phyloP scores from a whole-genome alignment of 2,113 vertebrate genomes.

The Bos taurus region ARS-UCD2.0 NC_037338.1:91959001-91959500 shows the following conservation, averaged over 20 bases:
- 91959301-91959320: neutral
- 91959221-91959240: neutral
- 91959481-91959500: neutral
- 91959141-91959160: too few relatives aligned
- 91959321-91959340: rapidly evolving
- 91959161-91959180: too few relatives aligned
- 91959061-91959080: neutral
- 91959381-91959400: neutral
- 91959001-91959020: neutral
- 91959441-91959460: neutral
- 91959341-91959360: rapidly evolving
- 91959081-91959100: neutral
- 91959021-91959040: neutral
- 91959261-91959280: neutral
- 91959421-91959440: neutral
- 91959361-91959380: neutral
- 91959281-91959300: neutral
- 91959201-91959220: rapidly evolving
- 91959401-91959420: neutral
- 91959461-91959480: neutral
- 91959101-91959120: too few relatives aligned
- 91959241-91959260: neutral
- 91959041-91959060: neutral
- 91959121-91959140: neutral
- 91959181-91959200: neutral